Conservation (phyloP, 2,113 vertebrate species). For the Pionites leucogaster region DNA sequence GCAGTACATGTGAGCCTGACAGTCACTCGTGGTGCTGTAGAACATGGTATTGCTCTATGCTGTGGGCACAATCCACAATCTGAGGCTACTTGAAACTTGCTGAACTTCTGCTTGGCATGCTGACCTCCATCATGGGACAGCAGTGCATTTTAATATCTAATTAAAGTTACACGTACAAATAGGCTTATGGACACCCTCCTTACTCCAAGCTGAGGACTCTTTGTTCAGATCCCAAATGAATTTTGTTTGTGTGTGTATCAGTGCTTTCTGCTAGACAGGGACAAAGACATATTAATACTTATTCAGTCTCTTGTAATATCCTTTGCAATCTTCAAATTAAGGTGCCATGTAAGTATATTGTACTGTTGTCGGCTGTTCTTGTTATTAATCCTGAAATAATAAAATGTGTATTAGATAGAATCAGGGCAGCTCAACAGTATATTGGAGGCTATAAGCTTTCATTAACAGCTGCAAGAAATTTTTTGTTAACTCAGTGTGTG, state of each 20-base stretch:
- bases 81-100: background rate
- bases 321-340: conserved; percentile 62
- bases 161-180: background rate
- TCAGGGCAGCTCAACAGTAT: conserved; percentile 56
- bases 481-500: conserved; percentile 48
- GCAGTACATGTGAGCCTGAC: background rate
- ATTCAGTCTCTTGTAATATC: conserved; percentile 61
- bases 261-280: background rate
- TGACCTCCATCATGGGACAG: background rate
- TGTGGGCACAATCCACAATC: background rate
- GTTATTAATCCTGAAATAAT: conserved; percentile 71
- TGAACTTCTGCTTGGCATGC: background rate
- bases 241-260: conserved; percentile 46
- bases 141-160: background rate
- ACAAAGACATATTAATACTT: conserved; percentile 60
- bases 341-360: conserved; percentile 54
- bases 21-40: rapidly evolving
- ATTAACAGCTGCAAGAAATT: conserved; percentile 60
- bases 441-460: conserved; percentile 66
- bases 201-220: background rate
- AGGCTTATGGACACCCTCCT: background rate
- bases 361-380: conserved; percentile 43
- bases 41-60: background rate
- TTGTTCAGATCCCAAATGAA: conserved; percentile 38
- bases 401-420: conserved; percentile 69